A percentile compares a stretch with the other conserved stretches of the same genome.
phyloP scores from a whole-genome alignment of 2,797 vertebrate species.

The Etheostoma perlongum region DNA sequence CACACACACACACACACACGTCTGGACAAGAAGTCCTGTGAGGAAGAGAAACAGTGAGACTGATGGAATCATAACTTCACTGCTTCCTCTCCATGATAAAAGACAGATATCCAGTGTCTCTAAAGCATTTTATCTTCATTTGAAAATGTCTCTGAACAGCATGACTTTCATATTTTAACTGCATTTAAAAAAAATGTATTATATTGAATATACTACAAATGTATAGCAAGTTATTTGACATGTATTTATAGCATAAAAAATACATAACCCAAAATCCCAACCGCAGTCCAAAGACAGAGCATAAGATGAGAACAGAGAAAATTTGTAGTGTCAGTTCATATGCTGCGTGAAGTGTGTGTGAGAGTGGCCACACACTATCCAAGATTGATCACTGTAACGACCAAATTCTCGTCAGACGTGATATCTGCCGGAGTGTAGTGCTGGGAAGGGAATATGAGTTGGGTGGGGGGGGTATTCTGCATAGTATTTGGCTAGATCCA shows the following conservation, averaged over 20 bases:
- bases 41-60: conserved; percentile 41
- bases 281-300: neutral
- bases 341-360: neutral
- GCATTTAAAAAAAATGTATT: neutral
- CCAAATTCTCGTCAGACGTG: conserved; percentile 46
- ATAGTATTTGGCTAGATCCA: conserved; percentile 67
- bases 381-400: conserved; percentile 50
- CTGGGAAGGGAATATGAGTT: conserved; percentile 47
- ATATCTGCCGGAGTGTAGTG: conserved; percentile 19
- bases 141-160: neutral
- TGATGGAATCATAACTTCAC: neutral
- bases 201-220: neutral
- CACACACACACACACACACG: conserved; percentile 68
- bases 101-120: neutral
- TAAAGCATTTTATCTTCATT: neutral
- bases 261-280: neutral
- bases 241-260: neutral
- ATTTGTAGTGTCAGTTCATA: conserved; percentile 5
- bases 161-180: neutral
- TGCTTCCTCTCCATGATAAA: neutral
- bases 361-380: neutral
- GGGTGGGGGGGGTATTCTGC: conserved; percentile 33
- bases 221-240: neutral
- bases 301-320: conserved; percentile 2
- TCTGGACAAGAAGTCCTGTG: conserved; percentile 83